Evolutionary conservation across 2,888 invertebrate genomes (phyloP).

Genomic region (Meteorus cinctellus): DNA sequence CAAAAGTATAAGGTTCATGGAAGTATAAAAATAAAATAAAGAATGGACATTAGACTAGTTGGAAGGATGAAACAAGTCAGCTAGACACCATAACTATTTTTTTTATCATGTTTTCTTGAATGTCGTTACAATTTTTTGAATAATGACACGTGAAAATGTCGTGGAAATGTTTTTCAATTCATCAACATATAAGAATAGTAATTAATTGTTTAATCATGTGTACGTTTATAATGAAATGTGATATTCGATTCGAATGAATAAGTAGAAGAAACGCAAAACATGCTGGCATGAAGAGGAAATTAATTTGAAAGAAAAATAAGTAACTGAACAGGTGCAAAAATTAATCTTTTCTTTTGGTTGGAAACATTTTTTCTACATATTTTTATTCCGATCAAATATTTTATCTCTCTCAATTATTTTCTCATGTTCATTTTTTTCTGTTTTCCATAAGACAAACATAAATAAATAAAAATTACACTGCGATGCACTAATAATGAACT

Average conservation of each 20-base stretch:
- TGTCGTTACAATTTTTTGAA: neutral
- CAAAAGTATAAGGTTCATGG: neutral
- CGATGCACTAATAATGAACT: constrained; percentile 62
- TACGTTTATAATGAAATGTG: neutral
- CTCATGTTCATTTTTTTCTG: constrained; percentile 18
- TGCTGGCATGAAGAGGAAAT: neutral
- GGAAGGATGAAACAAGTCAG: constrained; percentile 25
- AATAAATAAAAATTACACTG: constrained; percentile 68
- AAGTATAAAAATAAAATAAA: constrained; percentile 16
- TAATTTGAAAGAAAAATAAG: neutral
- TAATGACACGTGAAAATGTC: neutral
- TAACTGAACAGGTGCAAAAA: constrained; percentile 18
- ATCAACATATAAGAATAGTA: neutral
- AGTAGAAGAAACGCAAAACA: neutral
- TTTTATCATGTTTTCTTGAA: neutral
- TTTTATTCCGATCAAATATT: constrained; percentile 54
- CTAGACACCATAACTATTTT: constrained; percentile 7
- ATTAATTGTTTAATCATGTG: neutral
- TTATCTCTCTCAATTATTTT: neutral
- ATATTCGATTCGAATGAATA: neutral
- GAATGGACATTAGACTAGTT: constrained; percentile 26
- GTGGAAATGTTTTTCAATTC: neutral
- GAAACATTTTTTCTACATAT: constrained; percentile 55
- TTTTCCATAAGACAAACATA: constrained; percentile 65
- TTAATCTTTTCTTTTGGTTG: neutral